Evolutionary conservation across 2,797 vertebrate genomes (phyloP).

Genomic region (Coccyzus lansbergi): DNA sequence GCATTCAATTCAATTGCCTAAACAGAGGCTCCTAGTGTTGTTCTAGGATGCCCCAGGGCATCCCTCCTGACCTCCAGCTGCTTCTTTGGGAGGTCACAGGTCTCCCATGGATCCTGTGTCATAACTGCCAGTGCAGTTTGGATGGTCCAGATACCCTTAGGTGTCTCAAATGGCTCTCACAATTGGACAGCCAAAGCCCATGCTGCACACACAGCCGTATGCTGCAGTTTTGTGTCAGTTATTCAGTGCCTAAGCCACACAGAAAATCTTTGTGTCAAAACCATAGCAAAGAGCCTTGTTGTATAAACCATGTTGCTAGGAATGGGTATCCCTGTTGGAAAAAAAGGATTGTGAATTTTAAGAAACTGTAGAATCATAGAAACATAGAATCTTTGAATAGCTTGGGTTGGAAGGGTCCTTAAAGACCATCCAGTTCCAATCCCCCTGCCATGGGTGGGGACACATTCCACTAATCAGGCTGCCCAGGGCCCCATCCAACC

Average conservation of each 20-base stretch:
- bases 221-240: not conserved
- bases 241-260: not conserved
- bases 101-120: not conserved
- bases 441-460: too few relatives aligned
- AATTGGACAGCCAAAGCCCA: not conserved
- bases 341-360: not conserved
- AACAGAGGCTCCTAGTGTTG: not conserved
- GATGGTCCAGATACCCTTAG: not conserved
- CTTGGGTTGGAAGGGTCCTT: too few relatives aligned
- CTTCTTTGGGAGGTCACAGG: not conserved
- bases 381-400: too few relatives aligned
- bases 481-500: too few relatives aligned
- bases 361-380: not conserved
- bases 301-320: not conserved
- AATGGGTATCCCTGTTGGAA: not conserved
- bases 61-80: not conserved
- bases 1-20: not conserved
- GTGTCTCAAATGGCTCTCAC: not conserved
- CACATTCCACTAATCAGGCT: too few relatives aligned
- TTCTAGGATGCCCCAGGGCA: not conserved
- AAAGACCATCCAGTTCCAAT: too few relatives aligned
- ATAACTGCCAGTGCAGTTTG: rapidly evolving
- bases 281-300: not conserved
- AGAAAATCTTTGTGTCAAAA: not conserved
- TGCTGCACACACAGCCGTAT: rapidly evolving